phyloP scores from a whole-genome alignment of 2,113 vertebrate genomes.

The Aviceda subcristata region DNA sequence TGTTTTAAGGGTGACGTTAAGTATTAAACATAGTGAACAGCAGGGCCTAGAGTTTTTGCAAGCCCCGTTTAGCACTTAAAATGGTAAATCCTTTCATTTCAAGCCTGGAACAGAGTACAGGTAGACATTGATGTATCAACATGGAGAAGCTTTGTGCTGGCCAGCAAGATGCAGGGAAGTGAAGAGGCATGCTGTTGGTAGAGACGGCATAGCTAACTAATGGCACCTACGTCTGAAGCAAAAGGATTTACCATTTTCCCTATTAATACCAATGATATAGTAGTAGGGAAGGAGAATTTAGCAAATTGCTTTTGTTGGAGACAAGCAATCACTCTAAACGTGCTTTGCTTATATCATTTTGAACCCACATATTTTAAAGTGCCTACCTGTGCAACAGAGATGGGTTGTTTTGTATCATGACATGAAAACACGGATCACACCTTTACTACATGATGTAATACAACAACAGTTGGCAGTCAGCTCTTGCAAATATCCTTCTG shows the following conservation, averaged over 20 bases:
- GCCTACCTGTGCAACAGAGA: neutral
- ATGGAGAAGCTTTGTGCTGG: neutral
- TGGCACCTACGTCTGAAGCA: rapidly evolving
- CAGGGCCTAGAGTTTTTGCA: neutral
- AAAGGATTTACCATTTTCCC: neutral
- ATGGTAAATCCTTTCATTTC: neutral
- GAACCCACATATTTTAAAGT: neutral
- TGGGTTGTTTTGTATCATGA: neutral
- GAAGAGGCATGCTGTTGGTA: neutral
- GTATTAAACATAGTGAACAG: neutral
- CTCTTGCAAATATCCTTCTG: neutral
- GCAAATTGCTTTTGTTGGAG: neutral
- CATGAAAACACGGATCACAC: neutral
- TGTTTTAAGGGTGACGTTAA: neutral
- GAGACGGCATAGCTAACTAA: neutral
- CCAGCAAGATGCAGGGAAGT: neutral
- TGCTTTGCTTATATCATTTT: neutral
- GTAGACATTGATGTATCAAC: neutral
- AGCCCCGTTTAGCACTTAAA: neutral
- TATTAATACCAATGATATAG: neutral
- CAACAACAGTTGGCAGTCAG: neutral
- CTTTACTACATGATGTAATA: neutral
- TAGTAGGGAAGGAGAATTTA: neutral
- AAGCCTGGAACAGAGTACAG: neutral
- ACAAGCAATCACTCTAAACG: neutral